Evolutionary conservation across 2,797 vertebrate genomes (phyloP), one percentile per base, ranked within the genome.

Genomic region (Syngnathus rostellatus): DNA sequence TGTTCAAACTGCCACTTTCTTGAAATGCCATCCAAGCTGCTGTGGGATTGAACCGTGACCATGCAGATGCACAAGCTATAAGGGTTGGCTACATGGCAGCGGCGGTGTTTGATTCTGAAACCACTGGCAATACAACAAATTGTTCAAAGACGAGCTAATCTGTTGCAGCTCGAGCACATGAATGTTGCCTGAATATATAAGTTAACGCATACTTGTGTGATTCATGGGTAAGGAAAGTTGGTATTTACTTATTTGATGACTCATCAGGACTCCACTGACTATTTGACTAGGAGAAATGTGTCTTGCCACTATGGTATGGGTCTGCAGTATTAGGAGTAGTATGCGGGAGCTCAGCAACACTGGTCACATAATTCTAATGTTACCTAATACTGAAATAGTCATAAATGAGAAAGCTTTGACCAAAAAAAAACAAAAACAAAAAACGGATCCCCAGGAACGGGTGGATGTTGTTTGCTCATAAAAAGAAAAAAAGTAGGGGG

Each of bases 131-230:
- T 45, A 76, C 70, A 69, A 69, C n/a, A 0, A 78, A 80, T 60
- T 68, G 74, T 67, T 72, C 71, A 64, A 48, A 77, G 83, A 86
- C 83, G 77, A 83, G 72, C 78, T 87, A 85, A 86, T 86, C 86
- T 61, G 48, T 73, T 77, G 76, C 72, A 41, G 79, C 46, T 57
- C 69, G 78, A 82, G 74, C 75, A 76, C 68, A 70, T 81, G 69
- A 79, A 74, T 5, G 48, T 77, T 63, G 70, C 79, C 82, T 73
- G 72, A 65, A 67, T 74, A 79, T 73, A 66, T 64, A 72, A 14
- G 2, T 45, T 62, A 25, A 62, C 25, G 66, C 73, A 64, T 68
- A 74, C 71, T 66, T 38, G 61, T 69, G 68, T 82, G 83, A 85
- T 79, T 87, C 82, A 84, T 72, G 69, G 75, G 68, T 81, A 79